A percentile compares a stretch with the other conserved stretches of the same genome.
Conservation (phyloP, 2,888 invertebrate species). For the Psylliodes chrysocephalus region DNA sequence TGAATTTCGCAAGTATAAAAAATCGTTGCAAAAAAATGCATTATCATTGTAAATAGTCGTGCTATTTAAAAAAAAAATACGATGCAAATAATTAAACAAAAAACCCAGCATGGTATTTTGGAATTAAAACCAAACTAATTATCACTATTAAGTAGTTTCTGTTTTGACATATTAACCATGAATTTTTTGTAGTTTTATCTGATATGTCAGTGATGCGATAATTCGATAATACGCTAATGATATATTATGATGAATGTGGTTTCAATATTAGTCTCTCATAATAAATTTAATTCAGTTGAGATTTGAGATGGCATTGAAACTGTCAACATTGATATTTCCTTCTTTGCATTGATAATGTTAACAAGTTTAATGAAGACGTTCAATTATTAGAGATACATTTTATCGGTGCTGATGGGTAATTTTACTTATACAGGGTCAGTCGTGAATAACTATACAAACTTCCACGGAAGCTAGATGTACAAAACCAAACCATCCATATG, state of each 20-base stretch:
- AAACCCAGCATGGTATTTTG: background rate
- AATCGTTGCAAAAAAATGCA: background rate
- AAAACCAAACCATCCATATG: no score
- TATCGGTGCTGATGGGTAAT: background rate
- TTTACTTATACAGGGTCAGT: no score
- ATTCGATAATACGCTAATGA: background rate
- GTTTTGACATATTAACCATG: background rate
- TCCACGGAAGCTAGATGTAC: no score
- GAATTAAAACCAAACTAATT: background rate
- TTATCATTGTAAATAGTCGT: background rate
- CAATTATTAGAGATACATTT: no score
- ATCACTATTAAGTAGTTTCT: background rate
- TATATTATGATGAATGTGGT: no score
- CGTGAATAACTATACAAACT: no score
- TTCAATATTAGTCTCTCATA: no score
- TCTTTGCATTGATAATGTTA: conserved; percentile 15
- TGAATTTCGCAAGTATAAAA: background rate
- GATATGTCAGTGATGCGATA: background rate
- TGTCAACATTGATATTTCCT: conserved; percentile 1
- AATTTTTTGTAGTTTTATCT: background rate
- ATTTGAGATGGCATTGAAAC: no score
- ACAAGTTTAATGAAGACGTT: conserved; percentile 19
- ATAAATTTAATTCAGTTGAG: no score
- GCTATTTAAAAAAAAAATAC: background rate
- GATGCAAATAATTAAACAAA: background rate